Conservation (phyloP, 2,113 vertebrate species). For the Speoplatyrhinus poulsoni region DNA sequence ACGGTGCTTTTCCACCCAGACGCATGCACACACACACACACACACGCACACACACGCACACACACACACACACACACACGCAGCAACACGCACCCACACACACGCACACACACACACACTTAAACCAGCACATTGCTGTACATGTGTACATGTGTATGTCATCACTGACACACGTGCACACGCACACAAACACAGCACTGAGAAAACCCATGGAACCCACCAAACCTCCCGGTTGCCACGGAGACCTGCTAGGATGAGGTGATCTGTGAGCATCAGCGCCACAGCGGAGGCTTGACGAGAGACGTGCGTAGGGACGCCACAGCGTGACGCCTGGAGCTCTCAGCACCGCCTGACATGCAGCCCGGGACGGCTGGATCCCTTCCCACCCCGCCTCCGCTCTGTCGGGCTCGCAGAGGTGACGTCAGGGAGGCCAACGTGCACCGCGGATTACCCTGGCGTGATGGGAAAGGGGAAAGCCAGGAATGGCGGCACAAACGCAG, state of each 20-base stretch:
- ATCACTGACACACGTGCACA: neutral
- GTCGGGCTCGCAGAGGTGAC: conserved; percentile 34
- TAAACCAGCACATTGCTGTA: conserved; percentile 12
- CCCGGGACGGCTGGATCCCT: conserved; percentile 28
- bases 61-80: conserved; percentile 2
- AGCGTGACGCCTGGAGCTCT: conserved; percentile 57
- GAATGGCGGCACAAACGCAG: neutral
- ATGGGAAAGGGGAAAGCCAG: neutral
- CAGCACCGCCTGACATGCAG: conserved; percentile 34
- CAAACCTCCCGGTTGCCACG: conserved; percentile 21
- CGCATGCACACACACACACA: neutral
- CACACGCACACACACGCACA: no score
- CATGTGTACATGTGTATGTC: neutral
- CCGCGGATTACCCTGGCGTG: neutral
- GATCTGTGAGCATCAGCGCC: conserved; percentile 46
- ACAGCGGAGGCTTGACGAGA: conserved; percentile 51
- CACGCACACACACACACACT: neutral
- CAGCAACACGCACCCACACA: conserved; percentile 2
- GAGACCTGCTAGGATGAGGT: conserved; percentile 31
- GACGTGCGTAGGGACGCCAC: conserved; percentile 32
- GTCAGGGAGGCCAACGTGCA: conserved; percentile 1
- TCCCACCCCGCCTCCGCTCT: conserved; percentile 32
- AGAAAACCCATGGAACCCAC: neutral
- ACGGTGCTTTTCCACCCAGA: conserved; percentile 39
- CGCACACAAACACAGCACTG: neutral